Conservation (phyloP, 1,140 invertebrate genomes). For the Tribolium castaneum region DNA sequence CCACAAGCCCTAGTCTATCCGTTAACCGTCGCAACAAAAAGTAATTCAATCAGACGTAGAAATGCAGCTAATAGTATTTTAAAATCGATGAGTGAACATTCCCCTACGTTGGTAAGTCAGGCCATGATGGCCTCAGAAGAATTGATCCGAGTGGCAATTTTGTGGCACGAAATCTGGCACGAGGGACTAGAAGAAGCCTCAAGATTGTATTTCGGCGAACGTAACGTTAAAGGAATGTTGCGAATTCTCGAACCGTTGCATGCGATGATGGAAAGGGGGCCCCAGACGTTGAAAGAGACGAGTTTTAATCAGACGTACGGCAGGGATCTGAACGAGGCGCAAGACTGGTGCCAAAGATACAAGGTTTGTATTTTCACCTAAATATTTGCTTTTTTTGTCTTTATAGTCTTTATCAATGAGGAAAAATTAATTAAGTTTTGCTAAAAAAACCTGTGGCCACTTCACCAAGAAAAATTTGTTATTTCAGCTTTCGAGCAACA, state of each 20-base stretch:
- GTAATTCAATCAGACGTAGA: constrained; percentile 81
- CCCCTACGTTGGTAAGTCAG: constrained; percentile 90
- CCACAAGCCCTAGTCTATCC: constrained; percentile 95
- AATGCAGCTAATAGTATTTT: constrained; percentile 95
- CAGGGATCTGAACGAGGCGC: constrained; percentile 91
- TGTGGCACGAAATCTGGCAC: constrained; percentile 99
- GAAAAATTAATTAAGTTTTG: no score
- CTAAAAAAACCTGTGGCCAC: no score
- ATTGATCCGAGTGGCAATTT: constrained; percentile 95
- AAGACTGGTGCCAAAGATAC: constrained; percentile 93
- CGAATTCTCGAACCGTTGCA: constrained; percentile 95
- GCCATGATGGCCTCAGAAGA: constrained; percentile 96
- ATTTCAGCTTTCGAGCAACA: constrained; percentile 77
- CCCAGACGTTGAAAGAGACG: constrained; percentile 96
- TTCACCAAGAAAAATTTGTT: background rate
- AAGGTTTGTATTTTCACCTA: constrained; percentile 68
- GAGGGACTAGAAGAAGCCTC: constrained; percentile 98
- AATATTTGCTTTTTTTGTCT: no score
- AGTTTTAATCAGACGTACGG: constrained; percentile 98
- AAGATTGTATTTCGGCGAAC: constrained; percentile 93
- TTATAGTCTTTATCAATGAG: no score
- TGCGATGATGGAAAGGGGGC: constrained; percentile 91
- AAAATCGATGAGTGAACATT: constrained; percentile 95
- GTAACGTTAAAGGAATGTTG: constrained; percentile 96
- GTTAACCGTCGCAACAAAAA: constrained; percentile 97